Evolutionary conservation across 2,113 vertebrate species (phyloP), one percentile per base, ranked within the genome.

Genomic region (Lophotis ruficrista): DNA sequence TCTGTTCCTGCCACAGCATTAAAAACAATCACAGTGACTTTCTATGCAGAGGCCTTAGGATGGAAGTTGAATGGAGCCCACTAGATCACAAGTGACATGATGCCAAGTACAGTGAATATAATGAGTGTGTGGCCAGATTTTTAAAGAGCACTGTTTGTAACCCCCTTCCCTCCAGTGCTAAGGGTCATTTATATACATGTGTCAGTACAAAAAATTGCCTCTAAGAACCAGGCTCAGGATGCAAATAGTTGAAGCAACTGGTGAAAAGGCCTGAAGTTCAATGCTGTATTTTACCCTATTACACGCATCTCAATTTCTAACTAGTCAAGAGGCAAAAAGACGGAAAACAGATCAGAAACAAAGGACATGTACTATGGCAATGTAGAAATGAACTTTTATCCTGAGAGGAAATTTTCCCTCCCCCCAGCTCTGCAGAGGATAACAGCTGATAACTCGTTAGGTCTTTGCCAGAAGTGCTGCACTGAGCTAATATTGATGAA

Each of bases 41-140:
- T 85, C 58, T 33, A 47, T 3, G 0, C 50, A 87, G 73, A 87
- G 87, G 95, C 96, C 95, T 96, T 95, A 97, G 95, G 96, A 96
- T 93, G 96, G 87, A 87, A 91, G 81, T 70, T 96, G 93, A 96
- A 94, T 91, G 91, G 81, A 97, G 93, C 81, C 91, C 66, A 93
- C 91, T 65, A 94, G 94, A 95, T 95, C 96, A 93, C 94, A 96
- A 97, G 87, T 96, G 96, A 96, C 95, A 94, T 80, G 91, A 94
- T 96, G 95, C 89, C 94, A 95, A 94, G 81, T 72, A 61, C 77
- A 83, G 84, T 92, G 94, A 93, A 96, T 93, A 72, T 96, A 96
- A 96, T 92, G 89, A 96, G 66, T 27, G 21, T 60, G 83, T 80
- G 45, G 73, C 70, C 91, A 90, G 87, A 93, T 93, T 94, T 93